Evolutionary conservation across 2,797 vertebrate species (phyloP), one percentile per base, ranked within the genome.

Genomic region (Mustela erminea): DNA sequence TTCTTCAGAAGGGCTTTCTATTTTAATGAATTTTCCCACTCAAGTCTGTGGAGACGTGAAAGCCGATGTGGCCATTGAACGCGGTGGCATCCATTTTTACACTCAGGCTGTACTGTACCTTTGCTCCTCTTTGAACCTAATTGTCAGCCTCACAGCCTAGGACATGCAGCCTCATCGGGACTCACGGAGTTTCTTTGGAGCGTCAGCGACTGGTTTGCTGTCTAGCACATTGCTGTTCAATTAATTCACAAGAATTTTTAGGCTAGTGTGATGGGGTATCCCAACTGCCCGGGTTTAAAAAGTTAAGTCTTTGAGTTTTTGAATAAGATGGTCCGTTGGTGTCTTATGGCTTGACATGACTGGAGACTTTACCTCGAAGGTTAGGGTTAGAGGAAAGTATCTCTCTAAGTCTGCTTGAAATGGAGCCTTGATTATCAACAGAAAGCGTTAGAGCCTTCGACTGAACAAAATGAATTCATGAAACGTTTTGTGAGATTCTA

Each of bases 11-110:
- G 7, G 35, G 2, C 54, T 25, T 89, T 7, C 72, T 70, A 77
- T 70, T 96, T 97, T 64, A 78, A 62, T 10, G 38, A 93, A 92
- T 32, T 88, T 11, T n/a, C 52, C 10, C n/a, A 62, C 21, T 85
- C 4, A 21, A n/a, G 9, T 85, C 58, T 35, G 20, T 60, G 68
- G 43, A 96, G 90, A 56, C 66, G n/a, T 3, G 81, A 60, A 87
- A 80, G 58, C 25, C 25, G 20, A 60, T 54, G 27, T 82, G 14
- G 18, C 77, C 75, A 17, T 43, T 85, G 66, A 97, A 81, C 3
- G 17, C 14, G 62, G 49, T 68, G 35, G 29, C 46, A 41, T 78
- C 46, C 41, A 41, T 91, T 78, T 95, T 62, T 46, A 21, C 43
- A 41, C 38, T 74, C 4, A 25, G 11, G 6, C 29, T 38, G 15